Evolutionary conservation across 1,140 invertebrate genomes (phyloP).

Genomic region (Heliconius eleuchia): DNA sequence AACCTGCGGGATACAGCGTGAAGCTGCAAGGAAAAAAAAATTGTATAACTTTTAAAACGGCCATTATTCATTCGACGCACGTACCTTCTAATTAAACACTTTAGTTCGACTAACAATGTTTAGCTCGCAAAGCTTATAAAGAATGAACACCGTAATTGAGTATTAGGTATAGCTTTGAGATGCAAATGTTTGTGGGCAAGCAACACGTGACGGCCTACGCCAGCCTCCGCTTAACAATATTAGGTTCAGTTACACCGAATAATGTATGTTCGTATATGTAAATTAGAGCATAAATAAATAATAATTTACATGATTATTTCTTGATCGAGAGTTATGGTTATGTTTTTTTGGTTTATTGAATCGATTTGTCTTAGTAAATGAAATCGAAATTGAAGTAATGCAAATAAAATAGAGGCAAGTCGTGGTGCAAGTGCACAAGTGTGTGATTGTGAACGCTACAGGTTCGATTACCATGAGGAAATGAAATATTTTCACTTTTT

Average conservation of each 20-base stretch:
- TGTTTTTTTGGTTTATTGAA: not conserved
- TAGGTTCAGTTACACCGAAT: conserved; percentile 37
- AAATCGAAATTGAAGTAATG: not conserved
- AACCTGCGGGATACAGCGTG: too few species aligned
- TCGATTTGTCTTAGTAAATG: not conserved
- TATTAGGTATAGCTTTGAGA: conserved; percentile 63
- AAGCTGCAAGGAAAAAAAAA: not conserved
- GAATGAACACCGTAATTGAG: conserved; percentile 53
- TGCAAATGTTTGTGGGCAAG: conserved; percentile 61
- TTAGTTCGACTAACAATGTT: not conserved
- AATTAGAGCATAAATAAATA: conserved; percentile 24
- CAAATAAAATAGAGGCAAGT: too few species aligned
- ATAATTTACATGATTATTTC: conserved; percentile 22
- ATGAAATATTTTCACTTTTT: too few species aligned
- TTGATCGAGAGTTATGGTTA: not conserved
- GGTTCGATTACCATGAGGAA: too few species aligned
- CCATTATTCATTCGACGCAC: not conserved
- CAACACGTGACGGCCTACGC: conserved; percentile 41
- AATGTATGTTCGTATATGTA: conserved; percentile 35
- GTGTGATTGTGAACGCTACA: too few species aligned
- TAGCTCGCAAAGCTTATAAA: conserved; percentile 30
- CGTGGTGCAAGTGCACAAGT: too few species aligned
- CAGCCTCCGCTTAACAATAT: conserved; percentile 34
- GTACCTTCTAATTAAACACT: not conserved
- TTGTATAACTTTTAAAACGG: not conserved